phyloP scores from a whole-genome alignment of 2,888 invertebrate genomes.

The Urechis unicinctus region DNA sequence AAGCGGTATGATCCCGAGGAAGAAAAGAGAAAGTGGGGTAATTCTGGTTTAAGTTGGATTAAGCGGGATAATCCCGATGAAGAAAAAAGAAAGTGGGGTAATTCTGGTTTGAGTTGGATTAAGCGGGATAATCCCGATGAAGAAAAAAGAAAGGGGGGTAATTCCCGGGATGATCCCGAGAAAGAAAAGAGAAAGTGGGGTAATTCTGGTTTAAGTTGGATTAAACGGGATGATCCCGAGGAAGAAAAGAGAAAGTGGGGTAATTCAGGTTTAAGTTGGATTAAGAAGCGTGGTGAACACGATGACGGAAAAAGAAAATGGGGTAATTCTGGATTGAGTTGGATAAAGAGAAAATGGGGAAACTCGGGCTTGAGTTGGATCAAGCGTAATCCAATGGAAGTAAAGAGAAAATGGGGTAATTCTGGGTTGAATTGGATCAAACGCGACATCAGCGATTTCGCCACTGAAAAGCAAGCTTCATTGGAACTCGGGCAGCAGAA shows the following conservation, averaged over 20 bases:
- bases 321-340: conserved; percentile 15
- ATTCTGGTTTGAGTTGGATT: conserved; percentile 16
- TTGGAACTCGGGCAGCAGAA: no score
- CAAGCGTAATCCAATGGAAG: conserved; percentile 5
- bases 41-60: conserved; percentile 8
- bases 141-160: background rate
- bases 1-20: conserved; percentile 7
- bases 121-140: conserved; percentile 8
- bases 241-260: conserved; percentile 15
- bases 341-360: conserved; percentile 18
- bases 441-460: background rate
- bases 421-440: conserved; percentile 10
- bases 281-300: conserved; percentile 4
- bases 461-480: no score
- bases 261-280: conserved; percentile 14
- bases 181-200: conserved; percentile 15
- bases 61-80: conserved; percentile 4
- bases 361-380: conserved; percentile 18
- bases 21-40: conserved; percentile 5
- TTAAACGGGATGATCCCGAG: conserved; percentile 10
- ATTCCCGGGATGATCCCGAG: background rate
- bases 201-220: conserved; percentile 16
- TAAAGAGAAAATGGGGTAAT: conserved; percentile 5
- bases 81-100: conserved; percentile 14
- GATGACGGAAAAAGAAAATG: conserved; percentile 6